These are phyloP conservation scores for Petaurus breviceps DNA, from an alignment of 2,113 vertebrate genomes.

Conservation along the genomic window DNA sequence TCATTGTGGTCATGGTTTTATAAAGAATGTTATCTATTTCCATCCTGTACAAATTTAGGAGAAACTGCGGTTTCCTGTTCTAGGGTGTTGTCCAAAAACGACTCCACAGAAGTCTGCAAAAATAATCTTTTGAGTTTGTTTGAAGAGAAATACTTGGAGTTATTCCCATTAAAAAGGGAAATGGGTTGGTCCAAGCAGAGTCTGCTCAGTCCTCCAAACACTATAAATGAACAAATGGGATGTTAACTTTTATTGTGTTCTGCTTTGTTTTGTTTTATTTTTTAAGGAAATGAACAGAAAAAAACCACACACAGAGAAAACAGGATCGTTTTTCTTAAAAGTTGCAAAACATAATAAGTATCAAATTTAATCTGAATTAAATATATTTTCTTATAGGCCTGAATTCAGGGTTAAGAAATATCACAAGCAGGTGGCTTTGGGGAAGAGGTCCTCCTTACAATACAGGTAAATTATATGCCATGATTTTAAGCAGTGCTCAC, in stretches of 20 bases:
- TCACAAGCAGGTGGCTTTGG: background rate
- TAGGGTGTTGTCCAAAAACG: slow-evolving; percentile 88
- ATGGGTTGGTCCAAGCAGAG: slow-evolving; percentile 78
- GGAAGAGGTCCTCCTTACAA: background rate
- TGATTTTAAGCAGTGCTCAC: slow-evolving; percentile 66
- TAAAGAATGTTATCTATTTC: slow-evolving; percentile 89
- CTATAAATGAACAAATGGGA: slow-evolving; percentile 69
- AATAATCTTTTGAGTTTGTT: slow-evolving; percentile 90
- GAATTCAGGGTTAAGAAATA: background rate
- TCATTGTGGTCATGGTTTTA: slow-evolving; percentile 84
- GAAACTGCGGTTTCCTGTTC: slow-evolving; percentile 93
- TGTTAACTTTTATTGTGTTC: slow-evolving; percentile 41
- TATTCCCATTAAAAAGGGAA: slow-evolving; percentile 85
- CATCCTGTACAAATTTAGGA: slow-evolving; percentile 90
- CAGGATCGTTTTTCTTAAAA: background rate
- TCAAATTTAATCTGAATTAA: background rate
- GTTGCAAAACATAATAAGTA: slow-evolving; percentile 40
- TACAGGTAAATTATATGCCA: slow-evolving; percentile 49
- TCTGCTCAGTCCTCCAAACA: slow-evolving; percentile 70
- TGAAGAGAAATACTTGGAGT: slow-evolving; percentile 83
- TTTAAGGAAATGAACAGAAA: background rate
- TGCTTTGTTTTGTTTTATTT: background rate
- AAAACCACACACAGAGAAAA: background rate
- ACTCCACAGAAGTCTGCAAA: slow-evolving; percentile 91
- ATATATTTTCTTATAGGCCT: background rate